phyloP scores from a whole-genome alignment of 2,888 invertebrate species.

The Agrotis exclamationis region DNA sequence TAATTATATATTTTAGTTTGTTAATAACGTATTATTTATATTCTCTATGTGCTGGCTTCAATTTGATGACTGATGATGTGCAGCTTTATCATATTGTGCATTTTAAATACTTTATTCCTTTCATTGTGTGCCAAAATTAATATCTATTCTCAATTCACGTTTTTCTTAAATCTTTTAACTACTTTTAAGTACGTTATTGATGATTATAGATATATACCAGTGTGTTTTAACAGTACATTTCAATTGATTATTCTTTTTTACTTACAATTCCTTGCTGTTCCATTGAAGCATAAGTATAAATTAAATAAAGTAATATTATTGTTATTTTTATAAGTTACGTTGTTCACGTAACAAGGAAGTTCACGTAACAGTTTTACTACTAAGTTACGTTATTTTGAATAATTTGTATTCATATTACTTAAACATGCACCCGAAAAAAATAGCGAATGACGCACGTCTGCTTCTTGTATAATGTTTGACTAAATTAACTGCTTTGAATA shows the following conservation, averaged over 20 bases:
- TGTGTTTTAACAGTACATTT: constrained; percentile 52
- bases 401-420: constrained; percentile 11
- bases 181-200: constrained; percentile 42
- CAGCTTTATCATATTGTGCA: constrained; percentile 59
- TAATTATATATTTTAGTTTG: constrained; percentile 30
- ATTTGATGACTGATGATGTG: constrained; percentile 60
- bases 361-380: constrained; percentile 15
- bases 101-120: constrained; percentile 52
- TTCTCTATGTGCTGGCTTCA: constrained; percentile 63
- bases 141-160: constrained; percentile 51
- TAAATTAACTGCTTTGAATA: constrained; percentile 22
- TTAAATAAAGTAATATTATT: constrained; percentile 67
- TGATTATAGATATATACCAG: constrained; percentile 49
- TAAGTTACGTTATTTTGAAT: constrained; percentile 22
- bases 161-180: constrained; percentile 33
- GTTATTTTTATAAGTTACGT: constrained; percentile 42
- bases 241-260: constrained; percentile 70
- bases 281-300: constrained; percentile 84
- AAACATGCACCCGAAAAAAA: constrained; percentile 15
- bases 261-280: constrained; percentile 91
- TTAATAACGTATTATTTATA: constrained; percentile 51
- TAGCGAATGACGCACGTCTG: constrained; percentile 32
- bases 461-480: constrained; percentile 5
- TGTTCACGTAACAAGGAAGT: constrained; percentile 35
- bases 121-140: constrained; percentile 59